Percentiles rank a stretch among this genome's conserved stretches.
Evolutionary conservation across 2,113 vertebrate species (phyloP).

Genomic region (Epinephelus lanceolatus): DNA sequence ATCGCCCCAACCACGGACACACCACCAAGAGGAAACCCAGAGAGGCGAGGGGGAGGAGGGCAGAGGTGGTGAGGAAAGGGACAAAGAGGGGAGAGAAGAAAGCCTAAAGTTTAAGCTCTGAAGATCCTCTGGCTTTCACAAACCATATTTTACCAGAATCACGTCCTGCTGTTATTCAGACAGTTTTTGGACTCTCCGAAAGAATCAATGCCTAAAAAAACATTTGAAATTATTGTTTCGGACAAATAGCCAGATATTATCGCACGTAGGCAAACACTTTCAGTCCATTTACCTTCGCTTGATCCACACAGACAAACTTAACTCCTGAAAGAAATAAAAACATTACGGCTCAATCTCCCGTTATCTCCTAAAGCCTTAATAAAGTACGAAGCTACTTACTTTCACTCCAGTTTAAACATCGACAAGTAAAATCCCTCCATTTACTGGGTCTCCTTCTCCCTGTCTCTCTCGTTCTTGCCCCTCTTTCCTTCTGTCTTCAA

Average conservation of each 20-base stretch:
- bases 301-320: background rate
- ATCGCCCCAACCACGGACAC: constrained; percentile 66
- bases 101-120: constrained; percentile 16
- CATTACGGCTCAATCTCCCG: background rate
- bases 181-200: background rate
- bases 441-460: constrained; percentile 46
- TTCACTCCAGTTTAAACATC: constrained; percentile 60
- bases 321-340: constrained; percentile 13
- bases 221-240: background rate
- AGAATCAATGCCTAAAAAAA: background rate
- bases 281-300: constrained; percentile 6
- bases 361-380: constrained; percentile 11
- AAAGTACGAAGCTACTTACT: constrained; percentile 69
- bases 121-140: constrained; percentile 1
- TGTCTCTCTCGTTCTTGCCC: constrained; percentile 39
- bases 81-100: constrained; percentile 31
- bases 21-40: constrained; percentile 61
- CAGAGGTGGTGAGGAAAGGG: constrained; percentile 45
- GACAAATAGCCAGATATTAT: constrained; percentile 3
- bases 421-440: constrained; percentile 61
- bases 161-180: background rate
- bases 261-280: constrained; percentile 15
- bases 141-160: constrained; percentile 15
- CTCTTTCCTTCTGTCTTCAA: constrained; percentile 63
- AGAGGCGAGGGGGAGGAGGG: constrained; percentile 28